Base-by-base conservation (phyloP, 2,888 invertebrate species). In the Hyposoter didymator region DNA sequence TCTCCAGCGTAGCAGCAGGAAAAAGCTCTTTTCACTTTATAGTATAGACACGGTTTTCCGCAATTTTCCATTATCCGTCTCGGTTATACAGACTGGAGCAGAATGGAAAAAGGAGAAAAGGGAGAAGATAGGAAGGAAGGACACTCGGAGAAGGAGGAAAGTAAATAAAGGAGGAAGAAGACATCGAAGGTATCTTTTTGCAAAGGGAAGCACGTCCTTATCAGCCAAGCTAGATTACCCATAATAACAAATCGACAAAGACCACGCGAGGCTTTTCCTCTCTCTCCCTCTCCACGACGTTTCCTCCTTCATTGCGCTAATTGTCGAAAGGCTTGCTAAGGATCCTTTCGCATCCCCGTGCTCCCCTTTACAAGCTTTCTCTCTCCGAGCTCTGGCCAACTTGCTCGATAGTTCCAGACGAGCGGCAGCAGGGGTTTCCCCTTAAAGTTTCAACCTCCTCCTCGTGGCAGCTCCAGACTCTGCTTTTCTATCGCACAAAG, bases 221-320 rank as follows among this genome's bases (percentile, higher is more conserved):
- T 84, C 86, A 82, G 84, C 74, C 66, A 75, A 81, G 81, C 81
- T 84, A 82, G 78, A 84, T 86, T 86, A 82, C 84, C 86, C 78
- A 78, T 80, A 86, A 86, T 86, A 86, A 86, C 84, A 86, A 84
- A 84, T 86, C 78, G 84, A 81, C 86, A 76, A 74, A 78, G 67
- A 62, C 78, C 47, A 28, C 32, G 39, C 32, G 39, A 39, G 39
- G 19, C 35, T 79, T 69, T 76, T 49, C 47, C 64, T 52, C 43
- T 66, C 43, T 19, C 3, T 32, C 22, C 47, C 28, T 17, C n/a
- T 39, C 6, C 35, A 39, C 39, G 39, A 39, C 49, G n/a, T 14
- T 62, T 49, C 19, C 70, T 39, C 12, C 78, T 35, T 32, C 66
- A 47, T 55, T 43, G 64, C 82, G 78, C 84, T 82, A 86, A 86